Evolutionary conservation across 2,113 vertebrate genomes (phyloP), one percentile per base, ranked within the genome.

Genomic region (Trogon melanurus): DNA sequence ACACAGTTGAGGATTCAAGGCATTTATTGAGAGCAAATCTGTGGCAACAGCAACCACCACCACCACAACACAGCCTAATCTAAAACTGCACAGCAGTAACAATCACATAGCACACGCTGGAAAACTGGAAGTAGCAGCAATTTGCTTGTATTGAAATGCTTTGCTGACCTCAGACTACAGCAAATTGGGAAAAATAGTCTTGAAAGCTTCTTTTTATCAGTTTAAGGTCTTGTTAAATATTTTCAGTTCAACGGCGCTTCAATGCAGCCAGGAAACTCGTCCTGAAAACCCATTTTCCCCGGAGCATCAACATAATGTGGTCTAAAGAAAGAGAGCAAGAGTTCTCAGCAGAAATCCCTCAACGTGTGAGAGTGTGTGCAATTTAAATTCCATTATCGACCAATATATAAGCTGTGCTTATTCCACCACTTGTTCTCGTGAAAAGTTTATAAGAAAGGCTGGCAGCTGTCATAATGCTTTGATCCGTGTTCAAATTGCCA

Each of bases 371-470:
- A 88, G 44, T 12, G 38, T 6, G 38, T 74, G 72, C 72, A 89
- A 96, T 96, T 95, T 94, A 48, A 90, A 90, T 93, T 45, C 91
- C 94, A 95, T 97, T 96, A 93, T 27, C 75, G 48, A 80, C 44
- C 30, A 50, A 65, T 51, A 54, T 44, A 38, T 54, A 30, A 83
- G 51, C 79, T 74, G 30, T 67, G 30, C 41, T 95, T 60, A 87
- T 80, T 76, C 75, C 71, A 51, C 44, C 72, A 54, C 64, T 83
- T 86, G 61, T 87, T 30, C 82, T 79, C 73, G 17, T 1, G 4
- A 21, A 66, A 82, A 75, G 3, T 29, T 78, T 73, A 8, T 54
- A 74, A 78, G 75, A 61, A 89, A 95, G 56, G 45, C 85, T 93
- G 92, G 66, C 91, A 95, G 83, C 82, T 94, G 89, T 95, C 91